Percentiles rank a stretch among this genome's conserved stretches.
phyloP scores from a whole-genome alignment of 2,113 vertebrate species.

The Anhinga rufa region DNA sequence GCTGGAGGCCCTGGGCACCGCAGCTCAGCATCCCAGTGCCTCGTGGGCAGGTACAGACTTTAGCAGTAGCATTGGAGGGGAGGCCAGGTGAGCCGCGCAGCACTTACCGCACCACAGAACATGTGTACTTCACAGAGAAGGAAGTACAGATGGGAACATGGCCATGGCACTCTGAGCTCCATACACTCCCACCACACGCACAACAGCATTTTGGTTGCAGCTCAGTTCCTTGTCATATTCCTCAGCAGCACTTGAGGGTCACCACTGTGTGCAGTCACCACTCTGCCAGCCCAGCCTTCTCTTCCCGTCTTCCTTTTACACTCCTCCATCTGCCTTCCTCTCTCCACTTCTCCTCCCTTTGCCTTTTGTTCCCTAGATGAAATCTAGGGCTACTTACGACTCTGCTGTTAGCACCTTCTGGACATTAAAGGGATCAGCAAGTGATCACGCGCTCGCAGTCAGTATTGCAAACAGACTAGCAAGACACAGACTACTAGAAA shows the following conservation, averaged over 20 bases:
- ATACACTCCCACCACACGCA: neutral
- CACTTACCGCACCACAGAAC: neutral
- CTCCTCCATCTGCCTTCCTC: neutral
- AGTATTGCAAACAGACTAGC: neutral
- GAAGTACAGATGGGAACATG: neutral
- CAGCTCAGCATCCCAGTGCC: neutral
- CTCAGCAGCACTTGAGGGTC: neutral
- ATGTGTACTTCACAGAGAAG: neutral
- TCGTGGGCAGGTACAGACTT: neutral
- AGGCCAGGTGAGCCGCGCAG: neutral
- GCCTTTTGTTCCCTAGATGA: neutral
- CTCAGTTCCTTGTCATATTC: neutral
- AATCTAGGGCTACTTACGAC: neutral
- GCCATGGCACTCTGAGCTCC: neutral
- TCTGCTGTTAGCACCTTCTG: neutral
- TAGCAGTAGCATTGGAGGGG: neutral
- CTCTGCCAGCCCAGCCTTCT: neutral
- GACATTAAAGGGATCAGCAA: neutral
- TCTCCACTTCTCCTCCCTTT: neutral
- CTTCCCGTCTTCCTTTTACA: neutral
- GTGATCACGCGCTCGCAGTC: neutral
- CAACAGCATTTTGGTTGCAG: neutral
- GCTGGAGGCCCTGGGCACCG: neutral
- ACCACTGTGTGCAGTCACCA: neutral
- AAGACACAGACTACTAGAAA: neutral